Evolutionary conservation across 2,113 vertebrate genomes (phyloP), one percentile per base, ranked within the genome.

Genomic region (Abramis brama): DNA sequence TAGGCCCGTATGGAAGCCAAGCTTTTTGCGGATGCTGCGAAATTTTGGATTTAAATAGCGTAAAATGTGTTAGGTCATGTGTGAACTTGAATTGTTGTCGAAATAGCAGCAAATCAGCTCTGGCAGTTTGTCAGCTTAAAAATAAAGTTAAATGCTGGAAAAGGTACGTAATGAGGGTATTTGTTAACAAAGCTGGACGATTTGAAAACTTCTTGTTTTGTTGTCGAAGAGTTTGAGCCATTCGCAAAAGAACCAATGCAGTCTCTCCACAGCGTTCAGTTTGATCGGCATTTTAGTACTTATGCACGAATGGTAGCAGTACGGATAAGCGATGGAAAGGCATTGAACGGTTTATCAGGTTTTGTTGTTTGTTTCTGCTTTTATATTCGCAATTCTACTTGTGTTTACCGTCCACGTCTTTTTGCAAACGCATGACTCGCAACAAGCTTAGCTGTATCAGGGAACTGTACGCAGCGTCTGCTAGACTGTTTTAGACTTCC

Each of bases 401-500:
- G 9, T 23, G 57, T 23, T 62, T 50, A 25, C 11, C 13, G 4
- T 39, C 23, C 52, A n/a, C 6, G 1, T 47, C 36, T 70, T 52
- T 71, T 82, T 83, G 19, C 6, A 11, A 66, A 43, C 50, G 79
- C 45, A 82, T 85, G n/a, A 70, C 77, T 85, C 70, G 77, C 74
- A 78, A 75, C 13, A 71, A 82, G 66, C 86, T 83, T 79, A 85
- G 81, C 62, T 33, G 19, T 60, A 70, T 83, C 71, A 80, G 73
- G 30, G 23, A 87, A 73, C 62, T 5, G 23, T 81, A 82, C 47
- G 83, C 85, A 88, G 85, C 36, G 66, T 8, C 87, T 86, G 84
- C 88, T 88, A 71, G 62, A 77, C 87, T 78, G 89, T 87, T 90
- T 87, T 80, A 79, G 79, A 82, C 89, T 83, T 79, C 73, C 73